Conservation (phyloP, 2,113 vertebrate species). For the Riparia riparia region DNA sequence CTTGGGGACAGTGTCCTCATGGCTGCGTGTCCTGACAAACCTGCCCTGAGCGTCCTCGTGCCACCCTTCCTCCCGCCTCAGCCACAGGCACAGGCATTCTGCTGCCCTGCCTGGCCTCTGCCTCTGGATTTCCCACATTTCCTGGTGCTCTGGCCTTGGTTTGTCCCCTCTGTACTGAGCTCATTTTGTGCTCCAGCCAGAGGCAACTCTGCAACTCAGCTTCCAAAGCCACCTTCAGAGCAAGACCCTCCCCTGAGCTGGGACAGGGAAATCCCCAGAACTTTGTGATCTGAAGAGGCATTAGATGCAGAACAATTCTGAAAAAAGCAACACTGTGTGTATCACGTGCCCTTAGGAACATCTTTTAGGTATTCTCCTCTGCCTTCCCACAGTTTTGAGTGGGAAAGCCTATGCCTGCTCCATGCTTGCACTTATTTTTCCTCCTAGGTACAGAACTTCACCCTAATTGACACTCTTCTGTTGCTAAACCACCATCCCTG, state of each 20-base stretch:
- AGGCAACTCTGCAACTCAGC: neutral
- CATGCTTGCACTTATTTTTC: neutral
- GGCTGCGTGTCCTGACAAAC: neutral
- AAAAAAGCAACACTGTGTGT: neutral
- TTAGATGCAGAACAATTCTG: neutral
- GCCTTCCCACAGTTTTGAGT: neutral
- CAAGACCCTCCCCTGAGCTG: neutral
- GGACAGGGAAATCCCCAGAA: neutral
- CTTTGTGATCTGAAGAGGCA: neutral
- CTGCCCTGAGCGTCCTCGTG: neutral
- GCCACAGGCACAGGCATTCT: neutral
- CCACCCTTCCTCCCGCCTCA: neutral
- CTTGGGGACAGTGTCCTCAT: fast-evolving
- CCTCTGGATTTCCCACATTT: neutral
- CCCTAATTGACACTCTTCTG: neutral
- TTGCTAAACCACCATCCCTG: neutral
- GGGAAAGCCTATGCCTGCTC: neutral
- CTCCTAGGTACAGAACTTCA: neutral
- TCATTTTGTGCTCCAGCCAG: neutral
- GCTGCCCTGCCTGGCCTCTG: neutral
- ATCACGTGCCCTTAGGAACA: neutral
- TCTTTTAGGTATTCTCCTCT: neutral
- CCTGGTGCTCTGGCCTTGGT: neutral
- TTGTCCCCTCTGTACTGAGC: neutral
- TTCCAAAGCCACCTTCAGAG: neutral